phyloP scores from a whole-genome alignment of 2,888 invertebrate genomes.

The Thymelicus sylvestris region DNA sequence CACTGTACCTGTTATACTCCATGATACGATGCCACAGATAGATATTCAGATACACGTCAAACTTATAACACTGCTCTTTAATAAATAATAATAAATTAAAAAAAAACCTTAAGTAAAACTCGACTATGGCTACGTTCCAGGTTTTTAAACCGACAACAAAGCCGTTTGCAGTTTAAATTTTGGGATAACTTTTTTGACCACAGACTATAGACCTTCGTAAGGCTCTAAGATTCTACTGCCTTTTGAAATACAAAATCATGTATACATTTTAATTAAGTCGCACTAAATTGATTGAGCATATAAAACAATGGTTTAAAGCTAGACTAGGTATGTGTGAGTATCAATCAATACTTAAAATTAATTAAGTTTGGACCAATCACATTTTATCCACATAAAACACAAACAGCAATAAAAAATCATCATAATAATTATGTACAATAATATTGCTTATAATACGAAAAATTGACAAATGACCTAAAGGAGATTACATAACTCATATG shows the following conservation, averaged over 20 bases:
- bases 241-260: background rate
- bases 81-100: no score
- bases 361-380: no score
- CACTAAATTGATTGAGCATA: constrained; percentile 3
- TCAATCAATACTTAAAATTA: background rate
- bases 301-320: background rate
- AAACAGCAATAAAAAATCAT: background rate
- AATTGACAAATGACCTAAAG: background rate
- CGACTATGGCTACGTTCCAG: no score
- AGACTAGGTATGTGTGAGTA: constrained; percentile 2
- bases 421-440: background rate
- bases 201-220: background rate
- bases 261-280: background rate
- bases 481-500: constrained; percentile 1
- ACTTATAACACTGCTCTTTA: no score
- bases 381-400: background rate
- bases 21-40: no score
- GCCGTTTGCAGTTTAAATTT: no score
- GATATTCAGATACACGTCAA: no score
- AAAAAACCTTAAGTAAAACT: no score
- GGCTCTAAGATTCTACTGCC: background rate
- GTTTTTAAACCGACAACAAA: no score
- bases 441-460: background rate
- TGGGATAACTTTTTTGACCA: no score
- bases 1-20: no score